Evolutionary conservation across 92 coral and sea anemone genomes (phyloP).

Genomic region (Parazoanthus swiftii): DNA sequence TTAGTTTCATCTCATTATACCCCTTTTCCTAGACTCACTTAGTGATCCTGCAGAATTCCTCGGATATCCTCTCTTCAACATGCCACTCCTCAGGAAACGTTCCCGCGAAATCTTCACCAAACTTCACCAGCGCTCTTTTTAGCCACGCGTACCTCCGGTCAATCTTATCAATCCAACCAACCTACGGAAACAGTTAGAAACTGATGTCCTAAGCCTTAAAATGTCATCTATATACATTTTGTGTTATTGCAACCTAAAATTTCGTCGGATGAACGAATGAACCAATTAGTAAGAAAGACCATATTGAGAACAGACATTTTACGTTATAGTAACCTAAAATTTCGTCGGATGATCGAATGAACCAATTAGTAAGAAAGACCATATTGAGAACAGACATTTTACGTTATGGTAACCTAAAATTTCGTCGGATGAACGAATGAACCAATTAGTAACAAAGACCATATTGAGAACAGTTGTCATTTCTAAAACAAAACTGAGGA

Average conservation of each 20-base stretch:
- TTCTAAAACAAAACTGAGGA: no score
- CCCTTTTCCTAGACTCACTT: slow-evolving; percentile 56
- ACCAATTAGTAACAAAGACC: no score
- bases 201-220: neutral
- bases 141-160: slow-evolving; percentile 98
- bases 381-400: no score
- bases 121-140: slow-evolving; percentile 94
- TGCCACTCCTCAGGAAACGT: slow-evolving; percentile 96
- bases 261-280: neutral
- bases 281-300: no score
- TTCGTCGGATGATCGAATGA: neutral
- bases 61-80: slow-evolving; percentile 91
- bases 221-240: no score
- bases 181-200: slow-evolving; percentile 49
- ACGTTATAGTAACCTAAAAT: neutral
- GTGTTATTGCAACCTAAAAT: neutral
- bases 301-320: no score
- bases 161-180: slow-evolving; percentile 97
- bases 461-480: no score
- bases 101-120: slow-evolving; percentile 93
- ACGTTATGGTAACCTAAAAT: neutral
- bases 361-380: no score
- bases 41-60: slow-evolving; percentile 90
- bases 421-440: neutral
- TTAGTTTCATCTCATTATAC: neutral